phyloP scores from a whole-genome alignment of 2,888 invertebrate genomes.

The Teleogryllus oceanicus region DNA sequence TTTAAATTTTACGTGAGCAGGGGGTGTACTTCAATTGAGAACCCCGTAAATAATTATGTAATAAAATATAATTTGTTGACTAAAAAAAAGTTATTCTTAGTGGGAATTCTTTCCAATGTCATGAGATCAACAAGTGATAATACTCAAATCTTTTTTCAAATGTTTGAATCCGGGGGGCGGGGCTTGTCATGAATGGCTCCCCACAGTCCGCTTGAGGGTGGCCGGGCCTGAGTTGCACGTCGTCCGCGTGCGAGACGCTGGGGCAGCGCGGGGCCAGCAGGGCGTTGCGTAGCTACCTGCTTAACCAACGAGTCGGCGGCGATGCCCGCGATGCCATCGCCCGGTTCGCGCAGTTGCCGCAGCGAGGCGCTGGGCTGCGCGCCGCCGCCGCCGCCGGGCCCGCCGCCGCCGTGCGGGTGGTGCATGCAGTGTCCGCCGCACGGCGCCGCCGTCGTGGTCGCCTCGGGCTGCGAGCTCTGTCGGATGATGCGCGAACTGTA shows the following conservation, averaged over 20 bases:
- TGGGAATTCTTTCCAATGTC: too few species aligned
- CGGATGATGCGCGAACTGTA: constrained; percentile 75
- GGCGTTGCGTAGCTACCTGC: constrained; percentile 61
- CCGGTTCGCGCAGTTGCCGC: constrained; percentile 77
- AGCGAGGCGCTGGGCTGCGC: constrained; percentile 79
- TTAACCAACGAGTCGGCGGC: constrained; percentile 94
- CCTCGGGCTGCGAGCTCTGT: constrained; percentile 83
- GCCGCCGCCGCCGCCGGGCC: constrained; percentile 47
- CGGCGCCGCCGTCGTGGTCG: constrained; percentile 51
- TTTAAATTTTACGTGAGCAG: too few species aligned
- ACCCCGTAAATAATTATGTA: too few species aligned
- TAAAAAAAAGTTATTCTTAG: too few species aligned
- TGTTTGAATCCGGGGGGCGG: too few species aligned
- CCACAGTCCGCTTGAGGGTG: too few species aligned
- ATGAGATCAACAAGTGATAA: too few species aligned
- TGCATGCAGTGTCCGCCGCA: constrained; percentile 57
- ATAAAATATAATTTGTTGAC: too few species aligned
- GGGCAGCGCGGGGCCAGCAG: constrained; percentile 55
- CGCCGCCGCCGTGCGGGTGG: constrained; percentile 56
- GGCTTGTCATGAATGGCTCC: too few species aligned
- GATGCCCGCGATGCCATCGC: constrained; percentile 88
- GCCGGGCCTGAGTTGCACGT: too few species aligned
- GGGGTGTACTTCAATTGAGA: too few species aligned
- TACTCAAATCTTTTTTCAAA: too few species aligned
- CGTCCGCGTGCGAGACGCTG: not conserved